Conservation (phyloP, 2,888 invertebrate species). For the Reticulitermes lucifugus region DNA sequence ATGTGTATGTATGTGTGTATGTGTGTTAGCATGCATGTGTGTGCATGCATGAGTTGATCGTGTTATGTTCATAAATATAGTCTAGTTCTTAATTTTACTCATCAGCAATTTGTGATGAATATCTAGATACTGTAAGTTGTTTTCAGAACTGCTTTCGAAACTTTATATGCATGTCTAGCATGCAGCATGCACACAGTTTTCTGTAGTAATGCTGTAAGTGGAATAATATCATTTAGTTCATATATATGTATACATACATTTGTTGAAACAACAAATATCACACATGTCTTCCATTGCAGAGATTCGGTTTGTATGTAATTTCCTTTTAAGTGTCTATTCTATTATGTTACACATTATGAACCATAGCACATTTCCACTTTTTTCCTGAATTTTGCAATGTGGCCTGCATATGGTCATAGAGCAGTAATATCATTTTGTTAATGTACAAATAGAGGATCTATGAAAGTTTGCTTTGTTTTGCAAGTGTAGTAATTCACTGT, state of each 20-base stretch:
- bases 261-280: constrained; percentile 50
- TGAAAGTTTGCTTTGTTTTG: background rate
- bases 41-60: no score
- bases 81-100: constrained; percentile 8
- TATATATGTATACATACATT: background rate
- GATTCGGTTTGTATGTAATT: background rate
- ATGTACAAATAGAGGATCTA: background rate
- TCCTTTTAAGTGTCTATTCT: background rate
- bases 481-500: background rate
- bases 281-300: constrained; percentile 49
- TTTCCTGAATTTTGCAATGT: background rate
- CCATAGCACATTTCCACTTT: background rate
- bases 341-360: background rate
- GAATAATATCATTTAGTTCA: background rate
- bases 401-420: background rate
- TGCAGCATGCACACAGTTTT: background rate
- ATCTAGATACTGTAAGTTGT: background rate
- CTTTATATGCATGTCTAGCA: background rate
- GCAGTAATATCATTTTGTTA: background rate
- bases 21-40: background rate
- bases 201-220: background rate
- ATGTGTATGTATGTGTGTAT: background rate
- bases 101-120: constrained; percentile 5
- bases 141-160: constrained; percentile 8
- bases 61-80: background rate